Evolutionary conservation across 2,797 vertebrate species (phyloP).

Genomic region (Potorous gilbertii): DNA sequence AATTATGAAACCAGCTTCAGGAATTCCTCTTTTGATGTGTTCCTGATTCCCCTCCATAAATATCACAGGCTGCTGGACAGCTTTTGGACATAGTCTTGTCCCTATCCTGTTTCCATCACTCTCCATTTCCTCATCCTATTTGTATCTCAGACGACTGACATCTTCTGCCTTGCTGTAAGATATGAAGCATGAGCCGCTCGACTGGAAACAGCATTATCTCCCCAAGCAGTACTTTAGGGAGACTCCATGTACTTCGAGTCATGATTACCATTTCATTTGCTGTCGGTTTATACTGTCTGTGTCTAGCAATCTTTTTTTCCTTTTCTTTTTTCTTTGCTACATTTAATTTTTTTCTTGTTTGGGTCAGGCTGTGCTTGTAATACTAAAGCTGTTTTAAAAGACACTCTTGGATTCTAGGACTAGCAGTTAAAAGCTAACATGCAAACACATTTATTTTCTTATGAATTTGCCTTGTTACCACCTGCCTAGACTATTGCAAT

Average conservation of each 20-base stretch:
- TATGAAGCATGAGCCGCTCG: slow-evolving; percentile 15
- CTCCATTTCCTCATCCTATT: slow-evolving; percentile 69
- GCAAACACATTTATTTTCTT: slow-evolving; percentile 1
- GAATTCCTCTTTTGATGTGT: slow-evolving; percentile 50
- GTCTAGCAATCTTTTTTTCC: slow-evolving; percentile 16
- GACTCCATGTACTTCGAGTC: slow-evolving; percentile 65
- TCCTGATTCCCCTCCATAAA: slow-evolving; percentile 37
- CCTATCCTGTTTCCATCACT: slow-evolving; percentile 60
- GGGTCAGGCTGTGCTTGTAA: not conserved
- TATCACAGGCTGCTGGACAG: slow-evolving; percentile 33
- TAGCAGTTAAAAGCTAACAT: slow-evolving; percentile 3
- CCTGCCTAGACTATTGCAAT: not conserved
- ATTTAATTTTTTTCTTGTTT: slow-evolving; percentile 57
- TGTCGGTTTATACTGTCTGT: slow-evolving; percentile 44
- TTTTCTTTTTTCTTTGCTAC: slow-evolving; percentile 35
- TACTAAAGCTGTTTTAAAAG: slow-evolving; percentile 48
- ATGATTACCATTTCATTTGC: slow-evolving; percentile 69
- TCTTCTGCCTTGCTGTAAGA: slow-evolving; percentile 66
- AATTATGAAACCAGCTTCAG: not conserved
- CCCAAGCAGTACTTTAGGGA: slow-evolving; percentile 69
- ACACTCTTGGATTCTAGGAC: slow-evolving; percentile 37
- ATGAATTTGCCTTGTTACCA: not conserved
- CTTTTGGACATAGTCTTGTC: slow-evolving; percentile 35
- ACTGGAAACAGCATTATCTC: slow-evolving; percentile 60
- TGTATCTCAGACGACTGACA: slow-evolving; percentile 56